These are phyloP conservation scores for human (Homo sapiens) DNA, from an alignment of 2,113 vertebrate species.

Conservation along the genomic window DNA sequence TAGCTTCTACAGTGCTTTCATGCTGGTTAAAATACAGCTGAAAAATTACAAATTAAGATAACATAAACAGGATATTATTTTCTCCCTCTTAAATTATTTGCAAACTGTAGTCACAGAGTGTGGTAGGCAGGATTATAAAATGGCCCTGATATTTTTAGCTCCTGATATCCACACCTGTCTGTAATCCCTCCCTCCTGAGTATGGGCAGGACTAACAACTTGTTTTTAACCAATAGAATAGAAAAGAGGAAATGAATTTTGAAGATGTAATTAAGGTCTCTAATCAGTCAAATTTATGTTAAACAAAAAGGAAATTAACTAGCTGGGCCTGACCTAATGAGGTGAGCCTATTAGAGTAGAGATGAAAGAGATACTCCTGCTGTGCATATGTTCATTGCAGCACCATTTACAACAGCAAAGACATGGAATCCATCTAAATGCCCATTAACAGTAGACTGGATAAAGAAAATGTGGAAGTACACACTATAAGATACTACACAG, in stretches of 20 bases:
- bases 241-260: neutral
- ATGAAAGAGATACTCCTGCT: neutral
- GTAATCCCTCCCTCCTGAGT: neutral
- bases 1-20: neutral
- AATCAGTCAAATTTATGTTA: neutral
- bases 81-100: neutral
- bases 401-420: no score
- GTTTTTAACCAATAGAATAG: neutral
- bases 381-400: no score
- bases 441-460: no score
- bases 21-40: neutral
- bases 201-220: neutral
- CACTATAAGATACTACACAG: no score
- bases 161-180: neutral
- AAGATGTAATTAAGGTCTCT: neutral
- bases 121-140: neutral
- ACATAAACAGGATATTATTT: neutral
- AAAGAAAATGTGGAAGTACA: no score
- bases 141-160: neutral
- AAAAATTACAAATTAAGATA: conserved; percentile 15
- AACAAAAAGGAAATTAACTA: neutral
- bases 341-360: neutral
- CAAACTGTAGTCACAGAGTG: neutral
- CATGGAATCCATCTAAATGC: no score
- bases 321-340: neutral